Evolutionary conservation across 2,113 vertebrate species (phyloP).

Genomic region (Lasiurus cinereus): DNA sequence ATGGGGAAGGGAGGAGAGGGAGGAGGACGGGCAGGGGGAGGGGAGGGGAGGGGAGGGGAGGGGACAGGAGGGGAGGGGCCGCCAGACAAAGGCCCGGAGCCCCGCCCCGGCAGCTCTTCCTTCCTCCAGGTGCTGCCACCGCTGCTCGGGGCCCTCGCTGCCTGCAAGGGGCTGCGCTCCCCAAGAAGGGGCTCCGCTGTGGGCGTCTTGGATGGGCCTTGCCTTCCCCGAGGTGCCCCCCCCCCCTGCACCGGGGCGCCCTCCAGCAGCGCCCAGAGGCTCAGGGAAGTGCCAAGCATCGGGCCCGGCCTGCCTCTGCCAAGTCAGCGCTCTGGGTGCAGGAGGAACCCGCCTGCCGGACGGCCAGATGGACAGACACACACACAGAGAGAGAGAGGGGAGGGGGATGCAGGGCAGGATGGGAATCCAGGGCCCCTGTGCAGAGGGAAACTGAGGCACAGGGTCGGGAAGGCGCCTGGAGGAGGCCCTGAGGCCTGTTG

Average conservation of each 20-base stretch:
- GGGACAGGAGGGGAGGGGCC: too few species aligned
- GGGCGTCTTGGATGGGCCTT: too few species aligned
- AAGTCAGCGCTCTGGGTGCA: neutral
- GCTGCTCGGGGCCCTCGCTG: too few species aligned
- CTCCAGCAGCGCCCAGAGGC: neutral
- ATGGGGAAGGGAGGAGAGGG: too few species aligned
- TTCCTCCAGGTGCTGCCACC: too few species aligned
- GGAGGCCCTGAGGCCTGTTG: neutral
- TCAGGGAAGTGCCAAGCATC: neutral
- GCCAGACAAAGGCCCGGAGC: too few species aligned
- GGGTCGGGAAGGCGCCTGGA: neutral
- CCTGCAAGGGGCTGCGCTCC: too few species aligned
- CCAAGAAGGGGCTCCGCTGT: too few species aligned
- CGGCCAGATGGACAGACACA: neutral
- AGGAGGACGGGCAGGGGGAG: too few species aligned
- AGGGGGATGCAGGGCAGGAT: neutral
- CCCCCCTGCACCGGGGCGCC: neutral
- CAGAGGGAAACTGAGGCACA: neutral
- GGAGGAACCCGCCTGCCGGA: neutral
- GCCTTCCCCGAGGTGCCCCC: too few species aligned
- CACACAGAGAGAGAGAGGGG: neutral
- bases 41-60: too few species aligned
- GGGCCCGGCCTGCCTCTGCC: neutral
- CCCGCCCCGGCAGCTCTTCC: too few species aligned
- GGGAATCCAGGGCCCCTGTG: neutral